These are phyloP conservation scores for Sipha maydis DNA, from an alignment of 2,888 invertebrate genomes.

Conservation along the genomic window DNA sequence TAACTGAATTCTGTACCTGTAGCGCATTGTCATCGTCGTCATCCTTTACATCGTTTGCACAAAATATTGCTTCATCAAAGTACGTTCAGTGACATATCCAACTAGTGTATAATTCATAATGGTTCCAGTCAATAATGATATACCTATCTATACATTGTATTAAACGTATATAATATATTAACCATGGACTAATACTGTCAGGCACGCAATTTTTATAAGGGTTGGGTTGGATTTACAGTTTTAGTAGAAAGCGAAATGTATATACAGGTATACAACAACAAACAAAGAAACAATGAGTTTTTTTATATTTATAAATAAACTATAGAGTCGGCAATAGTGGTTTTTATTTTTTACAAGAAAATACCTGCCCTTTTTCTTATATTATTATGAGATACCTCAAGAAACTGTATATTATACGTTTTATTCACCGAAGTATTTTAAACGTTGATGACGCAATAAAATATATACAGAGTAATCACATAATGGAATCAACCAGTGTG, in stretches of 20 bases:
- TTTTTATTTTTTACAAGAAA: no score
- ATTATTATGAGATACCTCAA: background rate
- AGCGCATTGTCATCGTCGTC: background rate
- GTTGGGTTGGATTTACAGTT: background rate
- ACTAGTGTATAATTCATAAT: background rate
- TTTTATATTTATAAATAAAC: no score
- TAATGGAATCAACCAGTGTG: background rate
- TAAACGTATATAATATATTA: background rate
- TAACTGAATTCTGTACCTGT: conserved; percentile 6
- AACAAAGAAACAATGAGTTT: no score
- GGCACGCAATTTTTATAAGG: background rate
- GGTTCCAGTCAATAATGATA: background rate
- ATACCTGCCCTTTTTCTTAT: background rate
- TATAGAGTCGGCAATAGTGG: no score
- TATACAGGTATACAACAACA: no score
- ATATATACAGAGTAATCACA: no score
- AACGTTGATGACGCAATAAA: background rate
- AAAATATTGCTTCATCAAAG: background rate
- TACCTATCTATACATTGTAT: background rate
- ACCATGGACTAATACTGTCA: background rate
- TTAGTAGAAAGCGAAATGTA: background rate
- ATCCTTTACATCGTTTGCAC: background rate
- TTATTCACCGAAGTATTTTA: background rate
- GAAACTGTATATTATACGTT: background rate
- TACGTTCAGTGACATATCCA: no score